Conservation (phyloP, 2,888 invertebrate genomes). For the Sesamia inferens region DNA sequence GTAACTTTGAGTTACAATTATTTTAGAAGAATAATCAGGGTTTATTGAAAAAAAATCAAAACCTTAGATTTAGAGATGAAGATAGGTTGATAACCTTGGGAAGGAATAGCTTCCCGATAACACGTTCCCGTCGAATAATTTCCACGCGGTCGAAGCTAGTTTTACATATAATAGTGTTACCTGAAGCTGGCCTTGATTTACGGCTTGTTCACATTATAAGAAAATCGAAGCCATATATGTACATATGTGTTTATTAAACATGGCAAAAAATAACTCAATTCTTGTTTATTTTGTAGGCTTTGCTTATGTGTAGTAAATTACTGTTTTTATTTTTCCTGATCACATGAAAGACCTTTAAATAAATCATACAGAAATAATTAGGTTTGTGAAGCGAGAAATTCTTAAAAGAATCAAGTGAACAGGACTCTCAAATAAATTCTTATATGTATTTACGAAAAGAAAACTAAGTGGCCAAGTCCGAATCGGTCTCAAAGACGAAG, state of each 20-base stretch:
- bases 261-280: not conserved
- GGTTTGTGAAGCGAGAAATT: constrained; percentile 1
- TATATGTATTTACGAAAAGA: not conserved
- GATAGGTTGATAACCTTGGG: too few relatives aligned
- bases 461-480: not conserved
- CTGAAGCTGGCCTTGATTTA: not conserved
- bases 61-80: too few relatives aligned
- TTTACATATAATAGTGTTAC: not conserved
- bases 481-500: not conserved
- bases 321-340: not conserved
- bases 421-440: not conserved
- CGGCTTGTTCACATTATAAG: not conserved
- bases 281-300: not conserved
- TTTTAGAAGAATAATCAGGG: too few relatives aligned
- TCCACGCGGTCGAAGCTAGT: not conserved
- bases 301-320: not conserved
- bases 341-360: not conserved
- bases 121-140: not conserved
- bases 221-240: not conserved
- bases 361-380: not conserved
- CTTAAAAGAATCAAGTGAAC: not conserved
- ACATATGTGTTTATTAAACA: too few relatives aligned
- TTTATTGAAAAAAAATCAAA: too few relatives aligned
- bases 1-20: too few relatives aligned
- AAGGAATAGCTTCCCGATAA: not conserved